phyloP scores from a whole-genome alignment of 2,888 invertebrate genomes.

The Synanthedon tipuliformis region DNA sequence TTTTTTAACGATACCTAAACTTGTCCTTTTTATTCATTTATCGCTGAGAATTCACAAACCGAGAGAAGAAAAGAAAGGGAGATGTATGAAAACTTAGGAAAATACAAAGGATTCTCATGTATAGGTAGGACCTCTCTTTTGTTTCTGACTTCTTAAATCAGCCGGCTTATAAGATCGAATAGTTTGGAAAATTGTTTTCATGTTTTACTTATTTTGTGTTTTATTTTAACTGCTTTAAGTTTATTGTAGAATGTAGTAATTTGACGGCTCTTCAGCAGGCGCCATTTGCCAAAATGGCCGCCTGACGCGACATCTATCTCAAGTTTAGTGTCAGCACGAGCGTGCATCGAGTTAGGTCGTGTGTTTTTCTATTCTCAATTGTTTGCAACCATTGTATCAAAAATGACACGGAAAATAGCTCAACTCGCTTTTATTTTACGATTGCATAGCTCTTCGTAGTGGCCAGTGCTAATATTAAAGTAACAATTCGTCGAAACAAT shows the following conservation, averaged over 20 bases:
- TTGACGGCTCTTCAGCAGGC: constrained; percentile 44
- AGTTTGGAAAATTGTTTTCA: constrained; percentile 18
- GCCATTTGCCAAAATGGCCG: constrained; percentile 64
- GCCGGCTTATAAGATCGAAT: constrained; percentile 50
- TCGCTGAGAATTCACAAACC: not conserved
- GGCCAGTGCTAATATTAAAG: constrained; percentile 16
- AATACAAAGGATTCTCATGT: not conserved
- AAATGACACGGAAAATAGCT: constrained; percentile 46
- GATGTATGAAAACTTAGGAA: not conserved
- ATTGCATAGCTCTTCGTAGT: constrained; percentile 17
- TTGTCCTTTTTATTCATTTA: not conserved
- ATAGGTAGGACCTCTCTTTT: not conserved
- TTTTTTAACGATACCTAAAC: too few species aligned
- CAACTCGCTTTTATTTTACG: constrained; percentile 20
- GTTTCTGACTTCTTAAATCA: constrained; percentile 28
- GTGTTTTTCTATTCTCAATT: constrained; percentile 25
- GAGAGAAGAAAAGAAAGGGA: not conserved
- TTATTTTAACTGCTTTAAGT: constrained; percentile 5
- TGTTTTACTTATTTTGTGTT: constrained; percentile 12
- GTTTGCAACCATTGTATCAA: constrained; percentile 59
- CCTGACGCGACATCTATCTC: constrained; percentile 57
- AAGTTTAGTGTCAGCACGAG: constrained; percentile 61
- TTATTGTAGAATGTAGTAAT: constrained; percentile 18
- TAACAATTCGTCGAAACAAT: constrained; percentile 12
- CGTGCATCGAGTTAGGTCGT: constrained; percentile 39